Base-by-base conservation (phyloP, 2,888 invertebrate genomes). In the Callimorpha dominula region DNA sequence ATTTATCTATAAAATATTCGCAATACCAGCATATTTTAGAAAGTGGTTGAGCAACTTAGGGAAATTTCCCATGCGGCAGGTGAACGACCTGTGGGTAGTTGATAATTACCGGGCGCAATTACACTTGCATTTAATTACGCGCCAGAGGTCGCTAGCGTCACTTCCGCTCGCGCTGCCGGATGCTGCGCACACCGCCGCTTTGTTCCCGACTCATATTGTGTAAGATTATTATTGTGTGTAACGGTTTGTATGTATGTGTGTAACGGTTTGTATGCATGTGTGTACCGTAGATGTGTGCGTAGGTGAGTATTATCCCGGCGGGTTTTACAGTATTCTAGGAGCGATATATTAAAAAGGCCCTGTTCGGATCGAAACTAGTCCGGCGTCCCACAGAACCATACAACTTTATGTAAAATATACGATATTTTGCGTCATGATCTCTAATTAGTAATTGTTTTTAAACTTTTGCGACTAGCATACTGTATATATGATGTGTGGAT, bases 91-190 rank as follows among this genome's bases (percentile, higher is more conserved):
- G 50, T 65, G 70, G 71, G 74, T 69, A 73, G 75, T 71, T 72
- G 73, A 81, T 84, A 82, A 82, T 82, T 82, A 75, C 83, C 71
- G 68, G 71, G 70, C 70, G 85, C 81, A 86, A 88, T 87, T 87
- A 87, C 85, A 84, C 84, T 81, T 86, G 85, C 87, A 86, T 85
- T 85, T 86, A 86, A 87, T 86, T 83, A 82, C 86, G 79, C 77
- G 77, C 77, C 75, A 82, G 88, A 85, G 86, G 87, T 82, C 86
- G 85, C 82, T 78, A 69, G 83, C 81, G 82, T 84, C 84, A 80
- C 87, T 83, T 88, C 87, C 90, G 88, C 72, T 74, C 81, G 78
- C 81, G 80, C 85, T 85, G 80, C 83, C 87, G 90, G 89, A 89
- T 81, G 80, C 82, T 81, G 83, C 84, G 85, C 87, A 81, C 84